Conservation (phyloP, 1,140 invertebrate genomes). For the Conus betulinus region DNA sequence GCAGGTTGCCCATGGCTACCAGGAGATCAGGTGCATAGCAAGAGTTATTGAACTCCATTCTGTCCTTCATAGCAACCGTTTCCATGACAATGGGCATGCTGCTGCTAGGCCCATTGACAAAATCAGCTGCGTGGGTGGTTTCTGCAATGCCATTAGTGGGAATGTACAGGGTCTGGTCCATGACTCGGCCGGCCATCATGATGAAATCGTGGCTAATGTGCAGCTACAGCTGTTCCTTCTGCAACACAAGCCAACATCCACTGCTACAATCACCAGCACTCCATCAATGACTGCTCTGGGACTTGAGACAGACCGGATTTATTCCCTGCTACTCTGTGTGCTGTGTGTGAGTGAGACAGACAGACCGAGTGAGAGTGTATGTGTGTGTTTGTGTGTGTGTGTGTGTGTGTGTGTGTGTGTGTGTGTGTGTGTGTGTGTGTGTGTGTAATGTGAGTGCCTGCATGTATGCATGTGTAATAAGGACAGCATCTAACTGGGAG, state of each 20-base stretch:
- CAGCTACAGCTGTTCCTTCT: not conserved
- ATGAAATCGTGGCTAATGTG: not conserved
- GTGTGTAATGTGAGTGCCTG: not conserved
- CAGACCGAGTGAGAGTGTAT: no score
- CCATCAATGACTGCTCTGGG: no score
- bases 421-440: not conserved
- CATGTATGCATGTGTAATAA: no score
- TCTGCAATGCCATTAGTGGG: not conserved
- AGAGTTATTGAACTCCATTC: constrained; percentile 31
- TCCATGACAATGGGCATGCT: no score
- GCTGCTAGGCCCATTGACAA: not conserved
- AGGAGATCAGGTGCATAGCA: constrained; percentile 39
- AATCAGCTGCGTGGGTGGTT: not conserved
- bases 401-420: not conserved
- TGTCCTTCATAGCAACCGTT: not conserved
- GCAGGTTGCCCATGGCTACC: constrained; percentile 81
- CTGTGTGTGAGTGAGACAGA: no score
- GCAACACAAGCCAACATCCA: not conserved
- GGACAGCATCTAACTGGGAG: no score
- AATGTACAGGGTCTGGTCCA: not conserved
- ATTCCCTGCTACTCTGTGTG: no score
- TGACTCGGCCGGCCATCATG: not conserved
- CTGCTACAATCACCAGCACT: no score
- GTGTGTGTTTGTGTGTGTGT: not conserved
- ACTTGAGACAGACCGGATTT: no score